Conservation (phyloP, 2,113 vertebrate species). For the Caracal caracal region DNA sequence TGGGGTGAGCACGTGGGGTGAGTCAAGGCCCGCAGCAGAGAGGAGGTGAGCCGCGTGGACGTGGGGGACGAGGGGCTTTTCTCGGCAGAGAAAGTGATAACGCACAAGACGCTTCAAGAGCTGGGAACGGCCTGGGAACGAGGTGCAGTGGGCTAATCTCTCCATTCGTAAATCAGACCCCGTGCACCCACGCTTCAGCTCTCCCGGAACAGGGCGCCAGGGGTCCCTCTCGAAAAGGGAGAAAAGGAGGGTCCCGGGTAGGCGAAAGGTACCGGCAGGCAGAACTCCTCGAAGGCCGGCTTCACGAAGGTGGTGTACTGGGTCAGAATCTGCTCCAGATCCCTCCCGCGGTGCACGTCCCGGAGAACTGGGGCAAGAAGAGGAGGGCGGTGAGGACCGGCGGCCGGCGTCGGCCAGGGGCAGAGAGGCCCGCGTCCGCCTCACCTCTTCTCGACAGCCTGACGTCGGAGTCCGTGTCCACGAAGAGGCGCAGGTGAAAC, state of each 20-base stretch:
- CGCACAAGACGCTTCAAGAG: neutral
- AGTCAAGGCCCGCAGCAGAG: neutral
- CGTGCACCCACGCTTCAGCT: fast-evolving
- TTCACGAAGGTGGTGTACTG: conserved; percentile 99
- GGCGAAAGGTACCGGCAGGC: conserved; percentile 88
- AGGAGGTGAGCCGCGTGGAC: fast-evolving
- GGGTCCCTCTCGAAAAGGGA: neutral
- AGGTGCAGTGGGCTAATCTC: neutral
- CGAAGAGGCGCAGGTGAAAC: conserved; percentile 98
- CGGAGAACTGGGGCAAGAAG: conserved; percentile 89
- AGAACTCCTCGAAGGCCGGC: conserved; percentile 98
- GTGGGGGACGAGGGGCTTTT: neutral
- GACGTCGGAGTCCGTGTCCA: conserved; percentile 97
- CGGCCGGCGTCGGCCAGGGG: fast-evolving
- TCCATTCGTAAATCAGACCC: neutral
- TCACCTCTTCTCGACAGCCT: conserved; percentile 95
- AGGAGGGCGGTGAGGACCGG: fast-evolving
- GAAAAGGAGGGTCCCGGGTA: fast-evolving
- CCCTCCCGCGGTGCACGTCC: conserved; percentile 95
- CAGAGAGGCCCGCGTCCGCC: fast-evolving
- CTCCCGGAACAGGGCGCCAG: fast-evolving
- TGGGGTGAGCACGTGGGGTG: fast-evolving
- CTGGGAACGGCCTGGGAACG: neutral
- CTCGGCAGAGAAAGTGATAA: neutral
- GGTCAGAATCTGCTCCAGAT: conserved; percentile 97